Conservation (phyloP, 2,113 vertebrate genomes). For the Melanotaenia duboulayi region DNA sequence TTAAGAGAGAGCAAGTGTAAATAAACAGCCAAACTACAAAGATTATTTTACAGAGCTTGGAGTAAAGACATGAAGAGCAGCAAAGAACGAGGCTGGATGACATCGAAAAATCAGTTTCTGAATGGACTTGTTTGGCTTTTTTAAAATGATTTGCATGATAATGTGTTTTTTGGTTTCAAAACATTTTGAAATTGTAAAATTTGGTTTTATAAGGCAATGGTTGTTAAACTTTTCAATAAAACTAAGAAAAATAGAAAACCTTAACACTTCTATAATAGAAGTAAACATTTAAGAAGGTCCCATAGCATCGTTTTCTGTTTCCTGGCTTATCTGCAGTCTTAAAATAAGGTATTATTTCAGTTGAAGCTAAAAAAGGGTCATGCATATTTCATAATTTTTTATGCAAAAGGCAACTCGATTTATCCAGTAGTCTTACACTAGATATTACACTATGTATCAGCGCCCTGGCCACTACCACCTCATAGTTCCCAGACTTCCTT, state of each 20-base stretch:
- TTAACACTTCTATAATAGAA: too few species aligned
- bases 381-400: too few species aligned
- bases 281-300: too few species aligned
- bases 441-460: too few species aligned
- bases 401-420: too few species aligned
- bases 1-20: constrained; percentile 57
- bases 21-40: constrained; percentile 59
- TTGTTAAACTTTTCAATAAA: neutral
- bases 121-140: constrained; percentile 1
- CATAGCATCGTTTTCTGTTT: too few species aligned
- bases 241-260: neutral
- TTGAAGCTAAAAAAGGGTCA: too few species aligned
- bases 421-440: too few species aligned
- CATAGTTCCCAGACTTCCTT: too few species aligned
- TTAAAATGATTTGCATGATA: constrained; percentile 13
- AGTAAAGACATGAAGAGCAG: constrained; percentile 25
- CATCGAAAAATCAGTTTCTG: constrained; percentile 6
- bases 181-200: neutral
- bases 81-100: constrained; percentile 6
- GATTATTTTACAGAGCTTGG: constrained; percentile 59
- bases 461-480: too few species aligned
- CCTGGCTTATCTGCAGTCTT: neutral
- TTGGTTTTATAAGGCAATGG: neutral
- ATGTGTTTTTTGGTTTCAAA: neutral
- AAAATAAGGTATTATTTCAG: too few species aligned